A percentile compares a stretch with the other conserved stretches of the same genome.
Conservation (phyloP, 2,113 vertebrate species). For the Sylvilagus bachmani region DNA sequence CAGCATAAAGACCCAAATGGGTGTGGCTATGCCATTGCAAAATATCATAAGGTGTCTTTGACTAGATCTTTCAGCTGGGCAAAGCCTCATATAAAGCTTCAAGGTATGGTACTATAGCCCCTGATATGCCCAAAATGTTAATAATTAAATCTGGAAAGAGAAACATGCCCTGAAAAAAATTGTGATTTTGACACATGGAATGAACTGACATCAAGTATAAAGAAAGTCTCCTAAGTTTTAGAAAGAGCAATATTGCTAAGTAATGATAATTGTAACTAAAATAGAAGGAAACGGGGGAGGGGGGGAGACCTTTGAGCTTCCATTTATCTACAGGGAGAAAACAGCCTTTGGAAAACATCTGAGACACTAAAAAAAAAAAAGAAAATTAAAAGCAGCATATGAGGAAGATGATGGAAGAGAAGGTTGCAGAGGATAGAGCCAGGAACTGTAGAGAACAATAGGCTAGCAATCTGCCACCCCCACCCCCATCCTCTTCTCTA, state of each 20-base stretch:
- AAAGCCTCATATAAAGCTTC: background rate
- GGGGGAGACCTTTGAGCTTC: background rate
- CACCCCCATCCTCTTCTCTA: no score
- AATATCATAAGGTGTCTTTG: background rate
- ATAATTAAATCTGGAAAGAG: conserved; percentile 3
- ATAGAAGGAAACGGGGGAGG: background rate
- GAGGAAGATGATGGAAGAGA: background rate
- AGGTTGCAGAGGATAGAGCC: background rate
- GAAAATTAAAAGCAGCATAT: background rate
- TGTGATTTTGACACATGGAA: conserved; percentile 15
- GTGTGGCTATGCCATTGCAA: background rate
- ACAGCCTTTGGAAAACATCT: background rate
- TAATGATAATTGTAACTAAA: background rate
- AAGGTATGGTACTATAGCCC: background rate
- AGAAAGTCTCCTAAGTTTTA: background rate
- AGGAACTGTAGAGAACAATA: background rate
- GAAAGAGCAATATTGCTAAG: background rate
- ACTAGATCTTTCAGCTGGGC: background rate
- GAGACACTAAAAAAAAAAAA: background rate
- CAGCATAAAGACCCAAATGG: background rate
- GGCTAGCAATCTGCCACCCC: no score
- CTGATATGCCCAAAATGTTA: background rate
- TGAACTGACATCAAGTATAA: background rate
- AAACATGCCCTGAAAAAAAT: background rate
- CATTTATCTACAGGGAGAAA: background rate